Evolutionary conservation across 2,113 vertebrate species (phyloP).

Genomic region (Pluvianellus socialis): DNA sequence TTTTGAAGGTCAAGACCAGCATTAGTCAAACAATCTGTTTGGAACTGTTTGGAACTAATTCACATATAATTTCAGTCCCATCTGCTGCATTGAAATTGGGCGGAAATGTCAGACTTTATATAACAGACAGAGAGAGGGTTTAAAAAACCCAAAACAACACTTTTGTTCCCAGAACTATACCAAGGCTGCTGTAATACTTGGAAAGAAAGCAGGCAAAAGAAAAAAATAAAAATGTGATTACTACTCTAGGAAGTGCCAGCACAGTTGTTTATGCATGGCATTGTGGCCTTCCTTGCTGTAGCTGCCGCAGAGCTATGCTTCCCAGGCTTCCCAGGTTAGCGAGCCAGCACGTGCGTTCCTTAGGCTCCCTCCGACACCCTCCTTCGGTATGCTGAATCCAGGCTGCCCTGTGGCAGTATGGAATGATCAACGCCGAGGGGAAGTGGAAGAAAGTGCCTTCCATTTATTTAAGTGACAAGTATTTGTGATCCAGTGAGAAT

Average conservation of each 20-base stretch:
- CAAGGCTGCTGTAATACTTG: background rate
- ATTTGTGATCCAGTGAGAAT: background rate
- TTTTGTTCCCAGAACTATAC: background rate
- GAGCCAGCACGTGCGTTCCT: background rate
- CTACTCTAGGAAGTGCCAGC: background rate
- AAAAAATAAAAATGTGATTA: background rate
- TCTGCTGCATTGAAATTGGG: background rate
- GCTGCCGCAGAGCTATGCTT: background rate
- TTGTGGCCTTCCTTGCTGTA: background rate
- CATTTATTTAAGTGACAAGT: background rate
- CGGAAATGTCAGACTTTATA: background rate
- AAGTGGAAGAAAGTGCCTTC: background rate
- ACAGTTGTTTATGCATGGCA: fast-evolving
- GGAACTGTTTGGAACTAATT: background rate
- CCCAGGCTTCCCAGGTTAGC: background rate
- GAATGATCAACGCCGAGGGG: too few relatives aligned
- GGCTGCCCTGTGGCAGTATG: background rate
- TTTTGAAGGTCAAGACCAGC: background rate
- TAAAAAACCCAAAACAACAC: background rate
- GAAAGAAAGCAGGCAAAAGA: background rate
- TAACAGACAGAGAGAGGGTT: background rate
- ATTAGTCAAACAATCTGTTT: background rate
- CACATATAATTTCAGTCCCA: background rate
- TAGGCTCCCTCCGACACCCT: background rate
- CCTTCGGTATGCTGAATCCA: background rate